Base-by-base conservation (phyloP, 2,888 invertebrate species). In the Torymus auratus region DNA sequence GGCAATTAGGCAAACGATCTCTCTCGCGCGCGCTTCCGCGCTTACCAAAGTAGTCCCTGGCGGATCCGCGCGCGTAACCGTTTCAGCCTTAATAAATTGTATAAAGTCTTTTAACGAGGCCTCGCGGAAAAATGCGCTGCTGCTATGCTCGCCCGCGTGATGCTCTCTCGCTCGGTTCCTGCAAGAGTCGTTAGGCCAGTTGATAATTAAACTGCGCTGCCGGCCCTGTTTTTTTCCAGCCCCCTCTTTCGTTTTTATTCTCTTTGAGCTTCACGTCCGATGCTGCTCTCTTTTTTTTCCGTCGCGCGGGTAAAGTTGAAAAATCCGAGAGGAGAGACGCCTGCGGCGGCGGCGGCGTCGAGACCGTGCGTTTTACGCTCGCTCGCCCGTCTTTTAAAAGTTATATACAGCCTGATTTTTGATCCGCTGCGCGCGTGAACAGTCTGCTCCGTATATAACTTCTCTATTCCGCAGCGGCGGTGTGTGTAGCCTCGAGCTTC, bases 91-190 rank as follows among this genome's bases (percentile, higher is more conserved):
- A 78, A 80, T 83, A 82, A 82, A 83, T 83, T 83, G 62, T 75
- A 68, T 76, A 75, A 73, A 81, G 80, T 78, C 82, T 76, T 80
- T 82, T 83, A 82, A 82, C 80, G 82, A 73, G 82, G 65, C 65
- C 58, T 70, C 65, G 78, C 15, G 15, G 64, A 68, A 28, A 28
- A 28, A 28, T 28, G 28, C 28, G 7, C 28, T 5, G 28, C 28
- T 7, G 28, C n/a, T 28, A 7, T 4, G 5, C 28, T 5, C 3
- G 28, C 28, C 7, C 3, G 28, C 28, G 28, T 2, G 20, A 20
- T 20, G 20, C 7, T 3, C 28, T 28, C 7, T 28, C 28, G 1
- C 28, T 28, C 7, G 0, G 28, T 4, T 28, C 28, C 28, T 28
- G 28, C 28, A 28, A 23, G 75, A 70, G 68, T 81, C 77, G 76